Base-by-base conservation (phyloP, 2,797 vertebrate genomes). In the Protonibea diacanthus region DNA sequence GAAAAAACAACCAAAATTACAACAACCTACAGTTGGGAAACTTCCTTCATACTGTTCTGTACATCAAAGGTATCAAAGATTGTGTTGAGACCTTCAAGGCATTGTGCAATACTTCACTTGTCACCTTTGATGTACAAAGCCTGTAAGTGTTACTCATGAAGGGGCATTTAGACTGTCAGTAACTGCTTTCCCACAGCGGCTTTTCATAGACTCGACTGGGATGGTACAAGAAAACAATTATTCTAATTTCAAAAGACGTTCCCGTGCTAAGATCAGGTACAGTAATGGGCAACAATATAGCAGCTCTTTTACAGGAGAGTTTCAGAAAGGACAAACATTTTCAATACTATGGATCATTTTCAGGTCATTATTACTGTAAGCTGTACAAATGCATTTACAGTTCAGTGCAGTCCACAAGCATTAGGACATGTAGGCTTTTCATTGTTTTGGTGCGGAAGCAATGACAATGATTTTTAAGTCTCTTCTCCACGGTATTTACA, bases 121-220 rank as follows among this genome's bases (percentile, higher is more conserved):
- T 87, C 74, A 83, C 65, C 33, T 62, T 73, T 78, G 53, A 83
- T 78, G 65, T 76, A 65, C 42, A 75, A 83, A 87, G 33, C 47
- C 70, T 29, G 42, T 76, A 81, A 81, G 71, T 80, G 65, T 76
- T 78, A 82, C 23, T 48, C 64, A 55, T 80, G 69, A 76, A 58
- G 20, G 52, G 49, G 66, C 58, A 82, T 48, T 74, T 73, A 78
- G 69, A 81, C 59, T 33, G 58, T 23, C 40, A 20, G 70, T 78
- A 81, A 84, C 74, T 76, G 65, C 61, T 78, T 81, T 55, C 42
- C 68, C 63, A 60, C 61, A 71, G 27, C 57, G 60, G 61, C 40
- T 59, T 38, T 62, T 75, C 58, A 75, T 63, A 44, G 70, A n/a
- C 33, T 74, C 3, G 12, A 70, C 57, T 63, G 13, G 49, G 62